Conservation (phyloP, 2,113 vertebrate species). For the Gasterosteus nipponicus region DNA sequence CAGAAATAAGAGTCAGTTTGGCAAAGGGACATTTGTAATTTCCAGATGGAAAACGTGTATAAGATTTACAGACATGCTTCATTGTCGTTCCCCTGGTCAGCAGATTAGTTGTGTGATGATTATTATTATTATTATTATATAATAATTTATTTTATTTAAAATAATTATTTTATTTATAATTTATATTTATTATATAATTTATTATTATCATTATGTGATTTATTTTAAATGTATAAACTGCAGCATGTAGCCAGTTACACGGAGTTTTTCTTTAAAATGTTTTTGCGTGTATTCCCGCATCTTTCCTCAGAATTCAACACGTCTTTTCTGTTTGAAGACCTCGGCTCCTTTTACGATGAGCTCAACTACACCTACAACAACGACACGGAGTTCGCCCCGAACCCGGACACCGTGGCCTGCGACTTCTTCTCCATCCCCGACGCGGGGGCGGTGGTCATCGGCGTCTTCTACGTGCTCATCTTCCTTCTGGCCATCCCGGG, state of each 20-base stretch:
- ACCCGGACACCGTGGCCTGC: constrained; percentile 70
- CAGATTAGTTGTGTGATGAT: background rate
- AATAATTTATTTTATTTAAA: no score
- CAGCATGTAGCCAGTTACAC: background rate
- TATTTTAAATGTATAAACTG: background rate
- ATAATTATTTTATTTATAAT: no score
- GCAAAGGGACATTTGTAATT: background rate
- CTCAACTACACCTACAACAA: constrained; percentile 74
- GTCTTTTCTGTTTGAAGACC: constrained; percentile 29
- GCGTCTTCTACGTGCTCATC: constrained; percentile 70
- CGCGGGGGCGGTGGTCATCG: constrained; percentile 1
- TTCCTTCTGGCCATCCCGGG: constrained; percentile 81
- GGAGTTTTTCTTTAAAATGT: background rate
- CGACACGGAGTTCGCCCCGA: background rate
- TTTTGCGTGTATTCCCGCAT: background rate
- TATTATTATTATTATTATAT: no score
- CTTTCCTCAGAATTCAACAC: constrained; percentile 63
- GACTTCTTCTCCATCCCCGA: background rate
- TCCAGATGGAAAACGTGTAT: background rate
- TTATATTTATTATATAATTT: no score
- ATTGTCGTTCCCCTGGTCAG: background rate
- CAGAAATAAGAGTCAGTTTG: background rate
- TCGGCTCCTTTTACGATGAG: constrained; percentile 37
- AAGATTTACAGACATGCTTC: background rate
- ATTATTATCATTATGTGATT: background rate